These are phyloP conservation scores for Drosophila cyrtoloma DNA, from an alignment of 2,888 invertebrate genomes.

Conservation along the genomic window DNA sequence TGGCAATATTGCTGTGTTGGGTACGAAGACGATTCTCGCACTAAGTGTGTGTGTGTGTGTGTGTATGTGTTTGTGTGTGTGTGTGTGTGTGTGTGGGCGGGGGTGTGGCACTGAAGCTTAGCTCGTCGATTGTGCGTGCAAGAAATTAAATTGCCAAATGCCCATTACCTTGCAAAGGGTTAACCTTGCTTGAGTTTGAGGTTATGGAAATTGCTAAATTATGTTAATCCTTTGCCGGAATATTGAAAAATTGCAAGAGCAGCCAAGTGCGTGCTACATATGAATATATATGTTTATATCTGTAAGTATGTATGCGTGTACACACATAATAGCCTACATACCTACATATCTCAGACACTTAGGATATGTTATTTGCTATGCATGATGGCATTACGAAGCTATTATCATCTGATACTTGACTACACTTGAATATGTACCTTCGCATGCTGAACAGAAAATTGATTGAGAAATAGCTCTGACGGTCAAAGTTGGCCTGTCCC, in stretches of 20 bases:
- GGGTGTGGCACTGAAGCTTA: slow-evolving; percentile 46
- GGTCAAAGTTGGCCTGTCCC: slow-evolving; percentile 60
- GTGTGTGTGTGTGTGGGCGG: slow-evolving; percentile 2
- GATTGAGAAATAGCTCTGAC: slow-evolving; percentile 69
- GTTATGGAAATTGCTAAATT: slow-evolving; percentile 76
- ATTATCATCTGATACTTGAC: slow-evolving; percentile 41
- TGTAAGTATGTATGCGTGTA: not conserved
- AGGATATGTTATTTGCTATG: slow-evolving; percentile 32
- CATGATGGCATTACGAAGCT: slow-evolving; percentile 32
- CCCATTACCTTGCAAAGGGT: slow-evolving; percentile 72
- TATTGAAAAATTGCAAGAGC: slow-evolving; percentile 63
- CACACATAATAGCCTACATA: not conserved
- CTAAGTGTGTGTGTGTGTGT: slow-evolving; percentile 12
- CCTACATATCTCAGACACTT: slow-evolving; percentile 16
- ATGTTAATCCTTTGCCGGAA: slow-evolving; percentile 68
- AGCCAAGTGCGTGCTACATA: slow-evolving; percentile 16
- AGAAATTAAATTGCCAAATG: slow-evolving; percentile 80
- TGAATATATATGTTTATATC: not conserved
- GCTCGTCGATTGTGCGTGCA: slow-evolving; percentile 77
- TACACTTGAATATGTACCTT: slow-evolving; percentile 13
- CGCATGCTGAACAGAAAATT: slow-evolving; percentile 52
- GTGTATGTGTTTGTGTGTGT: slow-evolving; percentile 5
- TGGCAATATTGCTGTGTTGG: slow-evolving; percentile 71
- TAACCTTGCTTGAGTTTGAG: slow-evolving; percentile 53
- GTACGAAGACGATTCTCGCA: slow-evolving; percentile 53